Base-by-base conservation (phyloP, 1,140 invertebrate genomes). In the Atta texana region DNA sequence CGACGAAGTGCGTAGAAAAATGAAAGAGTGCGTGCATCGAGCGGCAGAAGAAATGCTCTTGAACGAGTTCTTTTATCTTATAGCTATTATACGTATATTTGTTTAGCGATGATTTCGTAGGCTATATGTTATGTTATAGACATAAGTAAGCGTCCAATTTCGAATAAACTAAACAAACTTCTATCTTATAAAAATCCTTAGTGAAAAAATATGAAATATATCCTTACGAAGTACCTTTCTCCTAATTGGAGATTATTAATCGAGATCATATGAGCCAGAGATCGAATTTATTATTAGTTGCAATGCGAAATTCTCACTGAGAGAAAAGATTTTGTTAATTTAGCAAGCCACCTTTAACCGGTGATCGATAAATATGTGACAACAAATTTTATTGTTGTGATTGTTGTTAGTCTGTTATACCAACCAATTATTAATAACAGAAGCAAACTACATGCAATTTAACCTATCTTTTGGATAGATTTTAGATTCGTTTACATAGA, bases 11-110 rank as follows among this genome's bases (percentile, higher is more conserved):
- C 49, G 55, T 57, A 44, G 6, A 44, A 18, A 80, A 78, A 66
- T n/a, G 49, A 86, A 63, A 72, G 61, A 57, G 3, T 24, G 63
- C 31, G 49, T 34, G 51, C 6, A 68, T 51, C 53, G 34, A 28
- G 28, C n/a, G 55, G 18, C 31, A 74, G 51, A 24, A 55, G 53
- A 39, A 61, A 55, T 53, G 31, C 91, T 92, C 92, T 92, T 92
- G 39, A 92, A 93, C 68, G 92, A 93, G 77, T 94, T 93, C 92
- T 93, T 92, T 90, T 90, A 91, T 94, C 91, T 94, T 93, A 92
- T 89, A 90, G 87, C 89, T 91, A 92, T 93, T 93, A 88, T 91
- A 88, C 89, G 82, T 91, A 88, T 91, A 88, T 93, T 89, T 89
- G 72, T 84, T 80, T 64, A 68, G 86, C 63, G 44, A 91, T 86